phyloP scores from a whole-genome alignment of 2,113 vertebrate species.

The Brienomyrus longianalis region DNA sequence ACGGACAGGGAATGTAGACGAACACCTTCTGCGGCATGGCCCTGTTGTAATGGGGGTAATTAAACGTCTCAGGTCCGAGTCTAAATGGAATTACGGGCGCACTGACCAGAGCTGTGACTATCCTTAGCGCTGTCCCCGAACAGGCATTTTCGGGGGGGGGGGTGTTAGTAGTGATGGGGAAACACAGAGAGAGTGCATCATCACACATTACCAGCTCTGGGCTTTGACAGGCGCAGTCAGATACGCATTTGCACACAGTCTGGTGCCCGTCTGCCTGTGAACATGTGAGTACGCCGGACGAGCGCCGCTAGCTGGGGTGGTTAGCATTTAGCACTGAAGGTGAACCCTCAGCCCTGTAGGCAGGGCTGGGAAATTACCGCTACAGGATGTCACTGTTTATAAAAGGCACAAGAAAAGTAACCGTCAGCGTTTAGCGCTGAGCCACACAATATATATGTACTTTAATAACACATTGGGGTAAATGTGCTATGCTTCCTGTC shows the following conservation, averaged over 20 bases:
- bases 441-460: not conserved
- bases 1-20: slow-evolving; percentile 45
- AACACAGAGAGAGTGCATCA: not conserved
- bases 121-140: not conserved
- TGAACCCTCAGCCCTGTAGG: not conserved
- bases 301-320: not conserved
- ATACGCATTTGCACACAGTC: not conserved
- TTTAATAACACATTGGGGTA: not conserved
- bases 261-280: not conserved
- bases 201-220: not conserved
- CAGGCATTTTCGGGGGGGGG: not conserved
- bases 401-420: not conserved
- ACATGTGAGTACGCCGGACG: not conserved
- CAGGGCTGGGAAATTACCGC: not conserved
- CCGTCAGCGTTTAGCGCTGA: not conserved
- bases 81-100: not conserved
- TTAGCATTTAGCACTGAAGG: not conserved
- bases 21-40: slow-evolving; percentile 43
- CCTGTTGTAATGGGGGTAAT: slow-evolving; percentile 37
- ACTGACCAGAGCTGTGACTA: not conserved
- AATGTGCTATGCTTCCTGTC: not conserved
- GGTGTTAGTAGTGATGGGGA: not conserved
- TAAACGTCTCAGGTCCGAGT: slow-evolving; percentile 32
- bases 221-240: not conserved
- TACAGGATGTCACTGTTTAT: not conserved